These are phyloP conservation scores for Rotaria magnacalcarata DNA, from an alignment of 2,888 invertebrate species.

Conservation along the genomic window DNA sequence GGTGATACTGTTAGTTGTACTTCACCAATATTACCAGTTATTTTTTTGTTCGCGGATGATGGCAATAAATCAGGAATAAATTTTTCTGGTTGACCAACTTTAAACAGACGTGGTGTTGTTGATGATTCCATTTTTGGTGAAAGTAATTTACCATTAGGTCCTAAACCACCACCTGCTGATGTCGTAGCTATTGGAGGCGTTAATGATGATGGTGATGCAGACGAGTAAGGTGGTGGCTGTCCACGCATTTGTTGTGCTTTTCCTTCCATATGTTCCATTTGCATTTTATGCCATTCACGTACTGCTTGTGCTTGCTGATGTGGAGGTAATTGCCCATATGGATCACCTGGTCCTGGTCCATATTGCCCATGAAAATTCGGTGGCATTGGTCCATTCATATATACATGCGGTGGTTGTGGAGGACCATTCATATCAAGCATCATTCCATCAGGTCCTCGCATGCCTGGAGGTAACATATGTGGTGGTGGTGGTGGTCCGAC, in stretches of 20 bases:
- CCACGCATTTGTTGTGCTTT: slow-evolving; percentile 54
- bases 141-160: slow-evolving; percentile 45
- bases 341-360: slow-evolving; percentile 24
- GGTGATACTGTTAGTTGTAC: slow-evolving; percentile 45
- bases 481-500: slow-evolving; percentile 15
- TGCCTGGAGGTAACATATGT: slow-evolving; percentile 1
- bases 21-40: not conserved
- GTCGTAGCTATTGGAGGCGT: slow-evolving; percentile 47
- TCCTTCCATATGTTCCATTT: slow-evolving; percentile 48
- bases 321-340: slow-evolving; percentile 47
- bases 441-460: slow-evolving; percentile 4
- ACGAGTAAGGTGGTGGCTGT: slow-evolving; percentile 12
- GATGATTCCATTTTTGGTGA: slow-evolving; percentile 44
- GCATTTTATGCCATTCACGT: slow-evolving; percentile 48
- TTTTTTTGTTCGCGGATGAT: slow-evolving; percentile 6
- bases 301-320: slow-evolving; percentile 48
- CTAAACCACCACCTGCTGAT: slow-evolving; percentile 37
- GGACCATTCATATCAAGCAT: slow-evolving; percentile 31
- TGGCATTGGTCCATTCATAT: slow-evolving; percentile 18
- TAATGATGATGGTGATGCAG: slow-evolving; percentile 34
- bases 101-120: not conserved
- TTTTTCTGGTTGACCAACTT: slow-evolving; percentile 33
- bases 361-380: not conserved
- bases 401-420: not conserved
- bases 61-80: slow-evolving; percentile 3